A percentile compares a stretch with the other conserved stretches of the same genome.
These are phyloP conservation scores for Tauraco erythrolophus DNA, from an alignment of 2,113 vertebrate genomes.

Conservation along the genomic window DNA sequence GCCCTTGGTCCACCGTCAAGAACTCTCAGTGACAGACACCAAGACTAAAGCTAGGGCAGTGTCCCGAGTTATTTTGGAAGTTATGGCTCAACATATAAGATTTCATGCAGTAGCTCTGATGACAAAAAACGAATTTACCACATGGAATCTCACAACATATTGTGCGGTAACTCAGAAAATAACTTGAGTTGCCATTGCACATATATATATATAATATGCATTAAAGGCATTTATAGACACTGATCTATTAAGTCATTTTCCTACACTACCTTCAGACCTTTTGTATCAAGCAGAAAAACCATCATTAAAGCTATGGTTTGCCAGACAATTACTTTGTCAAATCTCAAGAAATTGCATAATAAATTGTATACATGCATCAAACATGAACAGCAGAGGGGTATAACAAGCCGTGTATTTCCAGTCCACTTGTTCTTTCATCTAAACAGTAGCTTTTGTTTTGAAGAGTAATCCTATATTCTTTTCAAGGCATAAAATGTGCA, in stretches of 20 bases:
- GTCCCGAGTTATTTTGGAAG: conserved; percentile 67
- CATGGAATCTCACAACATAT: conserved; percentile 66
- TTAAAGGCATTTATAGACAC: conserved; percentile 64
- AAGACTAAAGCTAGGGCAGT: conserved; percentile 16
- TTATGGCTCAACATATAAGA: conserved; percentile 51
- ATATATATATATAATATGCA: conserved; percentile 16
- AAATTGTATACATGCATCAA: conserved; percentile 83
- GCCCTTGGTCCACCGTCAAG: neutral
- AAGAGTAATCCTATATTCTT: conserved; percentile 70
- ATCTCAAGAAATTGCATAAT: conserved; percentile 86
- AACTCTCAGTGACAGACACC: conserved; percentile 11
- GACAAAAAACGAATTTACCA: conserved; percentile 74
- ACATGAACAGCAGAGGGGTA: conserved; percentile 76
- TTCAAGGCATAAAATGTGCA: conserved; percentile 70
- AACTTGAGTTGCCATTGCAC: conserved; percentile 10
- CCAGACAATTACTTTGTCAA: conserved; percentile 86
- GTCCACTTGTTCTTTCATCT: conserved; percentile 78
- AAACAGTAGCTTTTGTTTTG: conserved; percentile 78
- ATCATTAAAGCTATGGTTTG: conserved; percentile 81
- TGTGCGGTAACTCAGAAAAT: conserved; percentile 70
- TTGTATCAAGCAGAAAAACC: conserved; percentile 73
- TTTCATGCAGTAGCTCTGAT: conserved; percentile 62
- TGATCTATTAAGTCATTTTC: conserved; percentile 77
- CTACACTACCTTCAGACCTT: conserved; percentile 73
- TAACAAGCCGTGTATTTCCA: conserved; percentile 82